Base-by-base conservation (phyloP, 2,888 invertebrate genomes). In the Apamea monoglypha region DNA sequence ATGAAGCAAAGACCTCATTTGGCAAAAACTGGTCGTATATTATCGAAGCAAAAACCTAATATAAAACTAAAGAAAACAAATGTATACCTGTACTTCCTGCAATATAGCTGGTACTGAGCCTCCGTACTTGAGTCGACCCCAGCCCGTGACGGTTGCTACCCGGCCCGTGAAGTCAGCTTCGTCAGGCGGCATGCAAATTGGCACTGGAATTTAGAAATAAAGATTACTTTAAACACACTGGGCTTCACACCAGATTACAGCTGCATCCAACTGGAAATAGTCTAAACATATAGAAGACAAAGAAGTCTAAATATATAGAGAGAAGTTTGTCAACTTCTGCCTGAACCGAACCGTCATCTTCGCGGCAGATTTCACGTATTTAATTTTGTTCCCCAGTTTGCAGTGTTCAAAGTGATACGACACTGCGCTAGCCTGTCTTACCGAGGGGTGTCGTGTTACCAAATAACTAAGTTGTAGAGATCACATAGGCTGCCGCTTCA, bases 71-170 rank as follows among this genome's bases (percentile, higher is more conserved):
- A 59, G 50, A 25, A 53, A 25, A 2, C 16, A 5, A 25, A 29
- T 63, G 0, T 29, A 2, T 61, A 75, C 97, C 97, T 98, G 98
- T 2, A 99, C 99, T 97, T 99, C 99, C 94, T 99, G 99, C 50
- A 99, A 96, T 5, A 99, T 98, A 8, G 98, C 98, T 0, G 99
- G 99, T 4, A 99, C 98, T 21, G 98, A 98, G 25, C 99, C 99
- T 18, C 98, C 98, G 92, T 99, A 99, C 94, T 98, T 98, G 64
- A 99, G 97, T 29, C 99, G 97, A 0, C 99, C 99, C 99, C 99
- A 99, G 2, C 99, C 99, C 0, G 99, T 99, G 6, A 99, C 99
- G 0, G 98, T 98, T 0, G 99, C 99, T 97, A 98, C 98, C 80
- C 98, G 97, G 0, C 99, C 99, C 0, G 98, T 98, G 94, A 98